Percentiles rank a stretch among this genome's conserved stretches.
Conservation (phyloP, 2,797 vertebrate species). For the Ara ararauna region DNA sequence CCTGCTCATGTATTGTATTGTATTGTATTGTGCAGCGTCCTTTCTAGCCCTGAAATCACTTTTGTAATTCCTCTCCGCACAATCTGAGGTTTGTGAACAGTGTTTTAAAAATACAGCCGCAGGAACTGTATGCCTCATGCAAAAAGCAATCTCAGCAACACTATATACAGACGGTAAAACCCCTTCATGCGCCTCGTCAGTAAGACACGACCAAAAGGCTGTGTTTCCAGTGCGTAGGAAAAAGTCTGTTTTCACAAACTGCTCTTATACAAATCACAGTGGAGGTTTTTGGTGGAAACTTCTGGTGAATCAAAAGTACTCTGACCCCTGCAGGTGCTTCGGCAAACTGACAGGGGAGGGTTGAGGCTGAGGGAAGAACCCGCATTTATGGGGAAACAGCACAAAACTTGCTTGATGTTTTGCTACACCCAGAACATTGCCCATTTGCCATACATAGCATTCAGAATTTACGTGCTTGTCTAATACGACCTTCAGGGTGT, state of each 20-base stretch:
- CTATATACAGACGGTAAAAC: not conserved
- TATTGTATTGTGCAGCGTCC: not conserved
- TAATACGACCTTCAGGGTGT: not conserved
- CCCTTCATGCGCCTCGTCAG: not conserved
- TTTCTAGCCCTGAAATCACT: conserved; percentile 14
- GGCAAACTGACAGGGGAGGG: not conserved
- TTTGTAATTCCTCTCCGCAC: not conserved
- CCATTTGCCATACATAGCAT: fast-evolving
- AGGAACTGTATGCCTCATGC: not conserved
- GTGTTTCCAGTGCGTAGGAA: not conserved
- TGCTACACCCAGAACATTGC: fast-evolving
- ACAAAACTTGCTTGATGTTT: not conserved
- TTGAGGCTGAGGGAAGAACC: not conserved
- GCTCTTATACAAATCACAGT: not conserved
- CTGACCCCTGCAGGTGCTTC: conserved; percentile 67
- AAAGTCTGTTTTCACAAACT: not conserved
- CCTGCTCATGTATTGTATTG: not conserved
- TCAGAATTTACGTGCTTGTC: not conserved
- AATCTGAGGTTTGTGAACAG: not conserved
- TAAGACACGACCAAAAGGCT: conserved; percentile 1
- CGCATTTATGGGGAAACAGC: not conserved
- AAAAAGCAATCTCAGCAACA: not conserved
- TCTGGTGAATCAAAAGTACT: conserved; percentile 53
- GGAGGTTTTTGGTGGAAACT: conserved; percentile 23
- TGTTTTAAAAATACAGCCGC: not conserved